phyloP scores from a whole-genome alignment of 1,140 invertebrate genomes.

The Lasioglossum albipes region DNA sequence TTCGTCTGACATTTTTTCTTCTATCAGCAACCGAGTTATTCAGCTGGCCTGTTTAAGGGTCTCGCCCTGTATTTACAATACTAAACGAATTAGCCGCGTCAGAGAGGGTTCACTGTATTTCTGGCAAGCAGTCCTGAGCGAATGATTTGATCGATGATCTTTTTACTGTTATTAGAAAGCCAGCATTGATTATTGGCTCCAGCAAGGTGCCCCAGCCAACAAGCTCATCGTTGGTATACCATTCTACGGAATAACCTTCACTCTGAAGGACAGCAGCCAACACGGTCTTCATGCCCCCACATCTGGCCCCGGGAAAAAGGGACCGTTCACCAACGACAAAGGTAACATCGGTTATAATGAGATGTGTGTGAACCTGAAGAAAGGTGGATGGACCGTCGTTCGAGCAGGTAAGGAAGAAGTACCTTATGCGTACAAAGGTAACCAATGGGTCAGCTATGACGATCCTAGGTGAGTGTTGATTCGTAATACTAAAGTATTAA shows the following conservation, averaged over 20 bases:
- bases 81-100: too few species aligned
- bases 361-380: conserved; percentile 72
- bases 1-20: too few species aligned
- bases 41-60: too few species aligned
- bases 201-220: conserved; percentile 77
- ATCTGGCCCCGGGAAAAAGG: conserved; percentile 82
- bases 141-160: too few species aligned
- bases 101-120: too few species aligned
- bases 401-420: conserved; percentile 81
- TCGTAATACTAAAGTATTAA: neutral
- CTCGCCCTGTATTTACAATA: too few species aligned
- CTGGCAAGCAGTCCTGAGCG: neutral
- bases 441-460: conserved; percentile 90
- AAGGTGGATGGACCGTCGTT: conserved; percentile 77
- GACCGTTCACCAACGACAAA: conserved; percentile 85
- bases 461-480: conserved; percentile 76
- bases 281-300: conserved; percentile 81
- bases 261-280: conserved; percentile 76
- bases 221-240: conserved; percentile 85
- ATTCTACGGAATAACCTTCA: conserved; percentile 84
- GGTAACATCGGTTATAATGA: conserved; percentile 91
- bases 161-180: conserved; percentile 71
- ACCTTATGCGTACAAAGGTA: conserved; percentile 83
- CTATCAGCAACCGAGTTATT: too few species aligned
- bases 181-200: conserved; percentile 83